Conservation (phyloP, 2,888 invertebrate genomes). For the Chloroclysta siterata region DNA sequence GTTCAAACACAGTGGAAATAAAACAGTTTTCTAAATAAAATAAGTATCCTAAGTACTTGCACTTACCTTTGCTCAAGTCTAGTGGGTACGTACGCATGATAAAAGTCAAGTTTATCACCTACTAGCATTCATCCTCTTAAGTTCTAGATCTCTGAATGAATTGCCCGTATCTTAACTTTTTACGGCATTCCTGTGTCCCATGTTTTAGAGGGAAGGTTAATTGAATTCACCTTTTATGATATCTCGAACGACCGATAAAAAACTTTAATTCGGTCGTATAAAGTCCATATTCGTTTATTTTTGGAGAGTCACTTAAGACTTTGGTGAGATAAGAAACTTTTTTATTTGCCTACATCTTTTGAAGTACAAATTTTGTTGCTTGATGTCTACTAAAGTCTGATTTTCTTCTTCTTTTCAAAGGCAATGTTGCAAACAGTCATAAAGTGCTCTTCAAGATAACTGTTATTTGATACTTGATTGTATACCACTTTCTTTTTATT, state of each 20-base stretch:
- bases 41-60: not conserved
- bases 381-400: conserved; percentile 31
- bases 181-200: conserved; percentile 45
- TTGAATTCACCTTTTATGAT: conserved; percentile 59
- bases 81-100: conserved; percentile 10
- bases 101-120: conserved; percentile 34
- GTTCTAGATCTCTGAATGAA: conserved; percentile 47
- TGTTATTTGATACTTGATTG: conserved; percentile 12
- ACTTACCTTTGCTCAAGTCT: not conserved
- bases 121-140: conserved; percentile 45
- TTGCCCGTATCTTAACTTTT: conserved; percentile 52
- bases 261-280: conserved; percentile 42
- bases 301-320: conserved; percentile 41
- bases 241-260: conserved; percentile 44
- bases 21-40: too few relatives aligned
- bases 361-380: conserved; percentile 40
- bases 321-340: conserved; percentile 44
- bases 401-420: conserved; percentile 27
- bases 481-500: not conserved
- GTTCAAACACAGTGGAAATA: too few relatives aligned
- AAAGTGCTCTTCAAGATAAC: conserved; percentile 18
- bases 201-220: conserved; percentile 49
- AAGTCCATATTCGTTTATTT: conserved; percentile 44
- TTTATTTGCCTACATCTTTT: conserved; percentile 45
- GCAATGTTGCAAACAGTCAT: conserved; percentile 21